These are phyloP conservation scores for Clivina fossor DNA, from an alignment of 2,888 invertebrate genomes.

Conservation along the genomic window DNA sequence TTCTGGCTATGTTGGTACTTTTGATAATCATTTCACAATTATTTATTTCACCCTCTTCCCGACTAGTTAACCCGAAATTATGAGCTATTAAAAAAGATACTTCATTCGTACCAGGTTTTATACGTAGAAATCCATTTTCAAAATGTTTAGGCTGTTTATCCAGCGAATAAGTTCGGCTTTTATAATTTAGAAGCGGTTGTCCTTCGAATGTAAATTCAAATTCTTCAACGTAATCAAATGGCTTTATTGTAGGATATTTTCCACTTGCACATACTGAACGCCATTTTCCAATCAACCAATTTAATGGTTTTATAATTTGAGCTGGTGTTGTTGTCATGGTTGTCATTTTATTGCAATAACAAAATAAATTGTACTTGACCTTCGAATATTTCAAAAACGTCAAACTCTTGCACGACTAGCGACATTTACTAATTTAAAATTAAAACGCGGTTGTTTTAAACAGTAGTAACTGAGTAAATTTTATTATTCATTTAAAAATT, in stretches of 20 bases:
- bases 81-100: slow-evolving; percentile 62
- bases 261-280: slow-evolving; percentile 57
- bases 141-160: slow-evolving; percentile 62
- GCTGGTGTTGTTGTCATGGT: slow-evolving; percentile 44
- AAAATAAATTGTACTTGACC: not conserved
- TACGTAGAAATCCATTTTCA: slow-evolving; percentile 63
- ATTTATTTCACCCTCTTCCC: slow-evolving; percentile 60
- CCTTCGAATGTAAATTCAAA: slow-evolving; percentile 61
- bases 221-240: slow-evolving; percentile 61
- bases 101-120: slow-evolving; percentile 58
- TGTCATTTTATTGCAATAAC: no score
- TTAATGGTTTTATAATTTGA: slow-evolving; percentile 58
- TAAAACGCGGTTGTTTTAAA: no score
- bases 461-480: no score
- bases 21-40: slow-evolving; percentile 51
- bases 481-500: no score
- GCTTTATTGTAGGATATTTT: slow-evolving; percentile 59
- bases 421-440: no score
- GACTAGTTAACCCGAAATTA: slow-evolving; percentile 62
- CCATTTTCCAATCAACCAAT: slow-evolving; percentile 65
- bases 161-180: slow-evolving; percentile 57
- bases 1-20: slow-evolving; percentile 55
- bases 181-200: slow-evolving; percentile 63
- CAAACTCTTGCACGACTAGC: no score
- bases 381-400: not conserved